Conservation (phyloP, 2,113 vertebrate species). For the Prunella fulvescens region DNA sequence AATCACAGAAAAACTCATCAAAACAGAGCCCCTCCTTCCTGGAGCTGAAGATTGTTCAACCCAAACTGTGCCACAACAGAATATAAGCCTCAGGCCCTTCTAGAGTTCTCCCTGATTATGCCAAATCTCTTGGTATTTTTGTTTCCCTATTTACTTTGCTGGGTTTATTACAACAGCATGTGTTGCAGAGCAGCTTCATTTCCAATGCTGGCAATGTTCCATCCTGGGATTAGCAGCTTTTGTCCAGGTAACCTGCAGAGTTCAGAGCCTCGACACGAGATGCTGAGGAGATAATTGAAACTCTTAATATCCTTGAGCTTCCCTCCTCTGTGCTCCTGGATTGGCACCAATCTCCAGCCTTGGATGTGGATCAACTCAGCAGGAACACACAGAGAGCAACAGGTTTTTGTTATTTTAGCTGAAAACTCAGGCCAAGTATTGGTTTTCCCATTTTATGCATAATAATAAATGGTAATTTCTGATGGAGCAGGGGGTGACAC, state of each 20-base stretch:
- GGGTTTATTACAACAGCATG: background rate
- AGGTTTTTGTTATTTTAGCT: background rate
- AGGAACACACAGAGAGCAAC: background rate
- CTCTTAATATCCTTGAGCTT: background rate
- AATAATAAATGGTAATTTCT: background rate
- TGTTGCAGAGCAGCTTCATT: background rate
- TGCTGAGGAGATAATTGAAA: slow-evolving; percentile 1
- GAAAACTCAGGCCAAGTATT: background rate
- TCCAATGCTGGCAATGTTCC: background rate
- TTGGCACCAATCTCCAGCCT: background rate
- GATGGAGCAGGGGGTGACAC: background rate
- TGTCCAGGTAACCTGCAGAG: slow-evolving; percentile 11
- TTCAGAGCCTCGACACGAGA: background rate
- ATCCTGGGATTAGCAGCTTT: background rate
- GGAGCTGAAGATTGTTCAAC: background rate
- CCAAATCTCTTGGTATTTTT: background rate
- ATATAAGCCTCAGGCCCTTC: background rate
- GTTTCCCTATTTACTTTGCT: background rate
- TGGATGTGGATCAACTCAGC: background rate
- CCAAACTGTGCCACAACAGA: background rate
- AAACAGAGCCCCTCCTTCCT: background rate
- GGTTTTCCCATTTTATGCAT: background rate
- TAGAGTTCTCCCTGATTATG: background rate
- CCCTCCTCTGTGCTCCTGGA: background rate
- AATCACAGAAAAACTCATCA: background rate